These are phyloP conservation scores for Takifugu flavidus DNA, from an alignment of 2,113 vertebrate species.

Conservation along the genomic window DNA sequence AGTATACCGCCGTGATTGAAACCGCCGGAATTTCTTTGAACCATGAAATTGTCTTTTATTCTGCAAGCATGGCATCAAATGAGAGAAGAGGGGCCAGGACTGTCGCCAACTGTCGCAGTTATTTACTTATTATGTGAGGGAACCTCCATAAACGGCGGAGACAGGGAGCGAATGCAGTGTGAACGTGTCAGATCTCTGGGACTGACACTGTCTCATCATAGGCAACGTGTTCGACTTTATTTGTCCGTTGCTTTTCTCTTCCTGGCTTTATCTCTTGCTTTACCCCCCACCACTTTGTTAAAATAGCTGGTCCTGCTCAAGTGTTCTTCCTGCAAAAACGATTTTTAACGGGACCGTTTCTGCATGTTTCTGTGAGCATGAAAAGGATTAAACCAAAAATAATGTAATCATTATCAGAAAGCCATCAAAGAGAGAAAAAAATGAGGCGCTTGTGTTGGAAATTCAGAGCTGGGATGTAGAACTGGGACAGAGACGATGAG, in stretches of 20 bases:
- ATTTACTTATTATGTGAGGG: conserved; percentile 59
- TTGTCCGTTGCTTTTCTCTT: neutral
- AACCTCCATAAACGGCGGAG: conserved; percentile 59
- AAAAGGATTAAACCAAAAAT: conserved; percentile 58
- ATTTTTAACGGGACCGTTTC: conserved; percentile 18
- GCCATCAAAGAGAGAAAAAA: conserved; percentile 45
- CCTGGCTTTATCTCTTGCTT: too few relatives aligned
- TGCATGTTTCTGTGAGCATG: conserved; percentile 31
- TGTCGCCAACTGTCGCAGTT: conserved; percentile 50
- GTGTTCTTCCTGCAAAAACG: too few relatives aligned
- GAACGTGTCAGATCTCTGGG: conserved; percentile 14
- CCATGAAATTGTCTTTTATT: conserved; percentile 77
- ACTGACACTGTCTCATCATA: too few relatives aligned
- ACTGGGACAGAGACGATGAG: conserved; percentile 22
- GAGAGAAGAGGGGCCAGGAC: conserved; percentile 65
- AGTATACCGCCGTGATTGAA: conserved; percentile 69
- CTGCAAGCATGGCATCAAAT: conserved; percentile 74
- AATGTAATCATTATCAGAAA: conserved; percentile 67
- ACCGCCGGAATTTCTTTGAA: conserved; percentile 68
- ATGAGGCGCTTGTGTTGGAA: conserved; percentile 14
- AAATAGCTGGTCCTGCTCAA: too few relatives aligned
- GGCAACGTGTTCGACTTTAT: conserved; percentile 8
- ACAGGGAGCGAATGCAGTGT: conserved; percentile 37
- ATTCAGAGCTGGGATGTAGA: conserved; percentile 60
- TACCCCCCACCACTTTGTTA: too few relatives aligned